Percentiles rank a stretch among this genome's conserved stretches.
Conservation (phyloP, 2,113 vertebrate species). For the Castor canadensis region DNA sequence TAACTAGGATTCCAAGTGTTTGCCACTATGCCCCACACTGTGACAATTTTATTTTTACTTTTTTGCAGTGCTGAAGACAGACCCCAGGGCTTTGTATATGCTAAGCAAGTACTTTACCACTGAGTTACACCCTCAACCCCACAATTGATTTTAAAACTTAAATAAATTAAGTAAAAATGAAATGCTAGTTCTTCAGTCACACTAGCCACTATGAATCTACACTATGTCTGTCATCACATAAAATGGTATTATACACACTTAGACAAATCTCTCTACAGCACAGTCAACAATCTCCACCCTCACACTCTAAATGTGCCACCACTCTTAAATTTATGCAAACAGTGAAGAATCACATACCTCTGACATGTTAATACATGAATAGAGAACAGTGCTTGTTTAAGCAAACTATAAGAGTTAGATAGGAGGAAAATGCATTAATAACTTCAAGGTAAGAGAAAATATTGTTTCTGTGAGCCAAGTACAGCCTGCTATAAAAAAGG, state of each 20-base stretch:
- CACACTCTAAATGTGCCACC: not conserved
- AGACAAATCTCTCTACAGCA: not conserved
- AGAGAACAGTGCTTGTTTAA: not conserved
- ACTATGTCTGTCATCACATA: not conserved
- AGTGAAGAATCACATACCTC: not conserved
- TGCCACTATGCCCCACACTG: no score
- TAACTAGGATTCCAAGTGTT: no score
- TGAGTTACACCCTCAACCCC: not conserved
- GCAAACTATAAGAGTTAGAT: not conserved
- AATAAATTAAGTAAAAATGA: conserved; percentile 21
- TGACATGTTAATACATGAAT: not conserved
- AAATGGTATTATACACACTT: not conserved
- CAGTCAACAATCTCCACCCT: not conserved
- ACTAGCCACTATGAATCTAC: not conserved
- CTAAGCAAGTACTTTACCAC: no score
- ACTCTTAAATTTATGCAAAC: not conserved
- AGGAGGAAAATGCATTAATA: not conserved
- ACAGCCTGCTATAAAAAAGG: not conserved
- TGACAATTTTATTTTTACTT: not conserved
- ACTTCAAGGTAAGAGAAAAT: not conserved
- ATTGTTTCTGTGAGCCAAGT: not conserved
- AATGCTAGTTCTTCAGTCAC: not conserved
- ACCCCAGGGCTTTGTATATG: not conserved
- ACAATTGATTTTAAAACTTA: conserved; percentile 4
- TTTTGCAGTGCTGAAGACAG: not conserved